phyloP scores from a whole-genome alignment of 2,797 vertebrate genomes.

The Tauraco hartlaubi region DNA sequence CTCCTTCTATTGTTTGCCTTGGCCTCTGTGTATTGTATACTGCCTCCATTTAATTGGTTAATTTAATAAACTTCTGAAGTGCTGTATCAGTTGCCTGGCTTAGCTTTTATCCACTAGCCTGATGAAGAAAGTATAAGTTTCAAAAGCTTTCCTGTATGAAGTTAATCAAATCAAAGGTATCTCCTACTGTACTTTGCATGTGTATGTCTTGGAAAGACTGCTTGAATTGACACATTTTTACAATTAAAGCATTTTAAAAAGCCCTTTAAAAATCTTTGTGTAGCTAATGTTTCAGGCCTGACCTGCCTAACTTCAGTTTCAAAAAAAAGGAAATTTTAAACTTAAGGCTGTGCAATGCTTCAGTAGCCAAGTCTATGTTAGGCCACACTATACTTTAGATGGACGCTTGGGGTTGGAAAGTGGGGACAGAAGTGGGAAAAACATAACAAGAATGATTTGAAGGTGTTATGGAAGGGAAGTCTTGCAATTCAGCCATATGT shows the following conservation, averaged over 20 bases:
- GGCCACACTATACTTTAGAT: neutral
- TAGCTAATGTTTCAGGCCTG: neutral
- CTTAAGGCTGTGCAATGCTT: neutral
- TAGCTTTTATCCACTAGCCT: conserved; percentile 26
- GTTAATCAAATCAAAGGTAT: conserved; percentile 54
- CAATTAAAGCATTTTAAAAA: conserved; percentile 29
- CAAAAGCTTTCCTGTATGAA: conserved; percentile 68
- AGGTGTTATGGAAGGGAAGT: neutral
- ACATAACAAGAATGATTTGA: neutral
- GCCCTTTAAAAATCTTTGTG: neutral
- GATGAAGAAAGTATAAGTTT: conserved; percentile 59
- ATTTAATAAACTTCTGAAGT: conserved; percentile 68
- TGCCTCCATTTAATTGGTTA: conserved; percentile 63
- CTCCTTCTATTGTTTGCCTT: conserved; percentile 68
- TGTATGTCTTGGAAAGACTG: conserved; percentile 46
- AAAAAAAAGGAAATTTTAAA: neutral
- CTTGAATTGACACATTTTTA: conserved; percentile 24
- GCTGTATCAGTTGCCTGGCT: conserved; percentile 62
- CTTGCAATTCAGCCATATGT: neutral
- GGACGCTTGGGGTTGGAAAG: neutral
- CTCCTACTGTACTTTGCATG: conserved; percentile 17
- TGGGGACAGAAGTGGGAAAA: neutral
- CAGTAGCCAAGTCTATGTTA: neutral
- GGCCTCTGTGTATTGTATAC: conserved; percentile 38
- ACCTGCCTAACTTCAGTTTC: neutral